Base-by-base conservation (phyloP, 1,140 invertebrate species). In the Drosophila melanica region DNA sequence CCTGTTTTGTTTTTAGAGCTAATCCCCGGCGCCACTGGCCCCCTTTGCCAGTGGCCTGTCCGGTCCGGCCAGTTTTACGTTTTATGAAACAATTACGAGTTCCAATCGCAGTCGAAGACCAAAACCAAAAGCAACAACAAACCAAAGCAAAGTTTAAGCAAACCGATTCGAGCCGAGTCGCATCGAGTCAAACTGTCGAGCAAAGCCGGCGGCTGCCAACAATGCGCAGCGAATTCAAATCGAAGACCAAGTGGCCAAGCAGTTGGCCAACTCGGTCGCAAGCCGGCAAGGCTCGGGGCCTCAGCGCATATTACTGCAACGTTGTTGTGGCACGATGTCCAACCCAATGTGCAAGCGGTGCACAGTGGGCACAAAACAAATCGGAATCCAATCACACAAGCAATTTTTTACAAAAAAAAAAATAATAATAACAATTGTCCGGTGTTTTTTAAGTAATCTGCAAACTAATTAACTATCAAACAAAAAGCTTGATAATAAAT, bases 81-180 rank as follows among this genome's bases (percentile, higher is more conserved):
- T 78, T 78, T 81, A 82, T 89, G 64, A 87, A 87, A 87, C 84
- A 82, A 87, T 87, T 87, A 87, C 84, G 76, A 87, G 62, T 78
- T 64, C 55, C 69, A 71, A 51, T 66, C 50, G 57, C 58, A 67
- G 16, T 27, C 30, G 72, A 69, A 71, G 58, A 60, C 44, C 48
- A 58, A 79, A 48, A 76, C 35, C 55, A 51, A 66, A 5, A 27
- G 5, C 58, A 54, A 44, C 57, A 67, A 35, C 37, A 64, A 72
- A 53, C 45, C 47, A 60, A 79, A 54, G 35, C 42, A 62, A 64
- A 75, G 27, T 35, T 39, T 23, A 63, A 50, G 53, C 51, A 39
- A 62, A 10, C 44, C 23, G 55, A 47, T 39, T 18, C 42, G 71
- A 44, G 51, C 50, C 59, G 53, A 58, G 37, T 35, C 18, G 20